These are phyloP conservation scores for Cacatua alba DNA, from an alignment of 2,113 vertebrate species.

Conservation along the genomic window DNA sequence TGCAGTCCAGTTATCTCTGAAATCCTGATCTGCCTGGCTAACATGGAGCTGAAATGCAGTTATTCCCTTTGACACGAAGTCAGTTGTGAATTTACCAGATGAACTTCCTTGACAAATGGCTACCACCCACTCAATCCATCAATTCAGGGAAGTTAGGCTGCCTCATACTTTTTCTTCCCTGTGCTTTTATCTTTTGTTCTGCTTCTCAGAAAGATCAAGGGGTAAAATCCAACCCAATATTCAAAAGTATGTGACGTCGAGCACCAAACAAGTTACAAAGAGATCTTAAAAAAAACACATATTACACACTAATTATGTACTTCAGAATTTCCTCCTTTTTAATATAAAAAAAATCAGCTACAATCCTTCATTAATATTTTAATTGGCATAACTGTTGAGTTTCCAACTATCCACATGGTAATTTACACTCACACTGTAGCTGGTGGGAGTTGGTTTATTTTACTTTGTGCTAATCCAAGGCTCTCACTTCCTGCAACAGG, in stretches of 20 bases:
- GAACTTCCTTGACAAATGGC: slow-evolving; percentile 53
- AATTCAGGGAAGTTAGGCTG: slow-evolving; percentile 10
- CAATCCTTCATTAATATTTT: slow-evolving; percentile 54
- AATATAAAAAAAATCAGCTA: background rate
- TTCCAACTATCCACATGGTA: slow-evolving; percentile 31
- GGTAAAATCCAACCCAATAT: background rate
- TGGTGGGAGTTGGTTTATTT: slow-evolving; percentile 47
- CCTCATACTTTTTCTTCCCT: background rate
- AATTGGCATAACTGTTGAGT: slow-evolving; percentile 27
- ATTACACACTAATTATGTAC: background rate
- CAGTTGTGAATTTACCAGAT: slow-evolving; percentile 28
- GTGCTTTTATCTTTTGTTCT: slow-evolving; percentile 25
- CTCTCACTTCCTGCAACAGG: slow-evolving; percentile 21
- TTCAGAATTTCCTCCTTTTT: background rate
- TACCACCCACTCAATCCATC: slow-evolving; percentile 32
- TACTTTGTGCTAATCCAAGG: slow-evolving; percentile 39
- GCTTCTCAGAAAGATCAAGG: background rate
- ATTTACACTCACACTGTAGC: slow-evolving; percentile 13
- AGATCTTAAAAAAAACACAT: background rate
- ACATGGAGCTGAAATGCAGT: background rate
- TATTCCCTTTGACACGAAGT: slow-evolving; percentile 28
- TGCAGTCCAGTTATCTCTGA: background rate
- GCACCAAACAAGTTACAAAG: background rate
- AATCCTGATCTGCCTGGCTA: slow-evolving; percentile 16
- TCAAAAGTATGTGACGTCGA: background rate